Evolutionary conservation across 1,140 invertebrate genomes (phyloP).

Genomic region (Portunus trituberculatus): DNA sequence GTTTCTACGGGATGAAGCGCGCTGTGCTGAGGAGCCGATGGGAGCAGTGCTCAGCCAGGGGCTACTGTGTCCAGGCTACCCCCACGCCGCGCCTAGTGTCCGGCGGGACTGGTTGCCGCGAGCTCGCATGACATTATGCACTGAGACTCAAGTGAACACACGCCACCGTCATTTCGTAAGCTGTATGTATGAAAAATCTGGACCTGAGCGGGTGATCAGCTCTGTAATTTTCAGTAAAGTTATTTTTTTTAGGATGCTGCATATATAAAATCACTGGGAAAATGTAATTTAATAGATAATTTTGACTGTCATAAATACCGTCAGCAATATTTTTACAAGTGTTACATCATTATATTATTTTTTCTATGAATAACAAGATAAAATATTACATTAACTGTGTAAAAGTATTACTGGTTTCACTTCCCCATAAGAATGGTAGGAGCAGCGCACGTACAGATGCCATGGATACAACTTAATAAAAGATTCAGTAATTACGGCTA

Average conservation of each 20-base stretch:
- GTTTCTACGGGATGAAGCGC: neutral
- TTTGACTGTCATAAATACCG: neutral
- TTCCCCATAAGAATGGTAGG: neutral
- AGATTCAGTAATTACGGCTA: constrained; percentile 13
- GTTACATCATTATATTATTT: constrained; percentile 3
- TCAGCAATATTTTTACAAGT: neutral
- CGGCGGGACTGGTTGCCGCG: neutral
- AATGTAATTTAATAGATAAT: constrained; percentile 22
- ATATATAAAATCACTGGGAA: neutral
- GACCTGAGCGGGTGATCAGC: neutral
- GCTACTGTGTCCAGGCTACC: neutral
- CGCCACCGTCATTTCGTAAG: neutral
- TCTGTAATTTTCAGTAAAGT: too few species aligned
- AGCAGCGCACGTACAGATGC: neutral
- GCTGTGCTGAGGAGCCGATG: neutral
- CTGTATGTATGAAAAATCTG: neutral
- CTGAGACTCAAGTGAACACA: neutral
- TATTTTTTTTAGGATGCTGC: neutral
- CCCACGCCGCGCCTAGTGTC: neutral
- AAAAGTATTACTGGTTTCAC: neutral
- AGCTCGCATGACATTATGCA: neutral
- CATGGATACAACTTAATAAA: constrained; percentile 14
- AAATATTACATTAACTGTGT: neutral
- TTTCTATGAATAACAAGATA: neutral
- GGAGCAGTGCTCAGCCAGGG: neutral